Conservation (phyloP, 2,888 invertebrate species). For the Nomada hirtipes region DNA sequence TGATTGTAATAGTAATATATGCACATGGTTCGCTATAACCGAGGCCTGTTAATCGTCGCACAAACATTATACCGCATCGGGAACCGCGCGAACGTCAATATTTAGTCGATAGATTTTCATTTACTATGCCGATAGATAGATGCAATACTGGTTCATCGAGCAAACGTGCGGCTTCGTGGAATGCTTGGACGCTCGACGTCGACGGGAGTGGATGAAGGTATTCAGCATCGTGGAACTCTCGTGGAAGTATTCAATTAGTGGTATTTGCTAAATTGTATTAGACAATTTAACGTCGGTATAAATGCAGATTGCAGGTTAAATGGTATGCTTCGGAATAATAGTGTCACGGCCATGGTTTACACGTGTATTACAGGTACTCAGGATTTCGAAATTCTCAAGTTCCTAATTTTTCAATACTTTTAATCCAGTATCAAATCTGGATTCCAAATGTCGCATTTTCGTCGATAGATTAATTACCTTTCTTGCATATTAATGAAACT, state of each 20-base stretch:
- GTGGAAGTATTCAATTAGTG: neutral
- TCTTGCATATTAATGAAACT: too few species aligned
- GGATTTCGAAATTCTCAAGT: too few species aligned
- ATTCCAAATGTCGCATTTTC: too few species aligned
- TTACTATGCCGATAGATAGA: constrained; percentile 39
- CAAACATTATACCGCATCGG: constrained; percentile 25
- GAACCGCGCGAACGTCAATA: constrained; percentile 45
- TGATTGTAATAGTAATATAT: constrained; percentile 42
- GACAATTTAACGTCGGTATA: neutral
- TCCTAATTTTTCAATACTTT: too few species aligned
- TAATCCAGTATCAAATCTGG: too few species aligned
- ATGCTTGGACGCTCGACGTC: neutral
- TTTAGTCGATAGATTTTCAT: constrained; percentile 50
- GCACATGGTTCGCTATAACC: constrained; percentile 36
- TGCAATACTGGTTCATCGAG: constrained; percentile 11
- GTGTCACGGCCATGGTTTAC: too few species aligned
- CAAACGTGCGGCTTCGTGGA: constrained; percentile 22
- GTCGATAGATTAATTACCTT: too few species aligned
- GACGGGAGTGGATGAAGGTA: constrained; percentile 1
- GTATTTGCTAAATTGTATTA: neutral
- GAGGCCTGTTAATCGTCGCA: constrained; percentile 35
- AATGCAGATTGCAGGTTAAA: too few species aligned
- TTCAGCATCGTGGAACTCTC: neutral
- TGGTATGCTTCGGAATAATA: too few species aligned
- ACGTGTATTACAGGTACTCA: too few species aligned